phyloP scores from a whole-genome alignment of 2,113 vertebrate species.

The Oxyura jamaicensis region DNA sequence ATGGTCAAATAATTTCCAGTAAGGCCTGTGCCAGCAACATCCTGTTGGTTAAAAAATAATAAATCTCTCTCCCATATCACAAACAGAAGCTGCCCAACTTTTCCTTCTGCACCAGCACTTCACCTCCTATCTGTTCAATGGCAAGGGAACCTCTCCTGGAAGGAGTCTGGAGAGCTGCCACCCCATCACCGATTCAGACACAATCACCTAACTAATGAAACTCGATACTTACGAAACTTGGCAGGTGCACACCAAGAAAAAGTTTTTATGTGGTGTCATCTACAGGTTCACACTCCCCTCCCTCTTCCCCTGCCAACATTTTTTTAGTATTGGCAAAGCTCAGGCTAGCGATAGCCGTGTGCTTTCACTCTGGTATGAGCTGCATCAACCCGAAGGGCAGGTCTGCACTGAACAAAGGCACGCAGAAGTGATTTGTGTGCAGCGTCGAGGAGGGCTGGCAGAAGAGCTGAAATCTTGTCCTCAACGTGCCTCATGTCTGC shows the following conservation, averaged over 20 bases:
- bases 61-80: background rate
- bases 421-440: background rate
- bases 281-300: background rate
- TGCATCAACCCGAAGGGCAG: rapidly evolving
- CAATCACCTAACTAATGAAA: background rate
- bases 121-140: background rate
- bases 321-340: background rate
- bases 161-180: slow-evolving; percentile 26
- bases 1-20: background rate
- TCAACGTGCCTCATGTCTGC: background rate
- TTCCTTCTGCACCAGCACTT: background rate
- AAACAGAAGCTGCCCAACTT: background rate
- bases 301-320: background rate
- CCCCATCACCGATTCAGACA: background rate
- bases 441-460: rapidly evolving
- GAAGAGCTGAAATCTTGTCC: background rate
- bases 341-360: background rate
- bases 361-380: background rate
- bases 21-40: background rate
- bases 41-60: background rate
- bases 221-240: background rate
- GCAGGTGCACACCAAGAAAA: background rate
- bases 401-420: background rate
- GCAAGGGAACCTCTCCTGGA: slow-evolving; percentile 12
- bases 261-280: background rate